phyloP scores from a whole-genome alignment of 2,113 vertebrate genomes.

The Sebastes schlegelii region DNA sequence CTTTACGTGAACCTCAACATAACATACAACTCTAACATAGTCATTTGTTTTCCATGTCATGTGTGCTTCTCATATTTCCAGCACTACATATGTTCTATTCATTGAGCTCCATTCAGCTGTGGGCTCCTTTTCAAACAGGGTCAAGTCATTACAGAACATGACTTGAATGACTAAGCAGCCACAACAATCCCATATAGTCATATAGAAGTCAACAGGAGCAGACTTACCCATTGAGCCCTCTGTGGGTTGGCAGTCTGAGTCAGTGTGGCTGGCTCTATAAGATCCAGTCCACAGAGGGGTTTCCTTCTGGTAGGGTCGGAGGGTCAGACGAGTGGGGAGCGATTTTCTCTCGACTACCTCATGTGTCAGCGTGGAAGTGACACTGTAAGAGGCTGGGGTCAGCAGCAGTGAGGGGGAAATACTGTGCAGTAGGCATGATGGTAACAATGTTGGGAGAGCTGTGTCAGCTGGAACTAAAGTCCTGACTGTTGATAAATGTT shows the following conservation, averaged over 20 bases:
- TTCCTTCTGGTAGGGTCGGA: slow-evolving; percentile 37
- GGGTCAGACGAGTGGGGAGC: slow-evolving; percentile 60
- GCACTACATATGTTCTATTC: slow-evolving; percentile 44
- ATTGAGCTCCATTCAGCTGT: slow-evolving; percentile 36
- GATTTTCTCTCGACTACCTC: slow-evolving; percentile 5
- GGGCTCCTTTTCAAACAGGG: slow-evolving; percentile 23
- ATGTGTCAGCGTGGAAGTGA: slow-evolving; percentile 36
- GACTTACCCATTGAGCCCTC: slow-evolving; percentile 62
- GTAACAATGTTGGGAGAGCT: neutral
- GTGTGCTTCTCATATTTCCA: slow-evolving; percentile 20
- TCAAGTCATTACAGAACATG: slow-evolving; percentile 59
- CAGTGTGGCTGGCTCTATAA: slow-evolving; percentile 33
- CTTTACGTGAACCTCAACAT: neutral
- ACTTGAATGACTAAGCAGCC: slow-evolving; percentile 49
- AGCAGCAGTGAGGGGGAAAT: slow-evolving; percentile 12
- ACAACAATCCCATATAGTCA: slow-evolving; percentile 70
- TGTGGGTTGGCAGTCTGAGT: slow-evolving; percentile 48
- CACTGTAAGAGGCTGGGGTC: slow-evolving; percentile 33
- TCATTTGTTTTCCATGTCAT: slow-evolving; percentile 34
- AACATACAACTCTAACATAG: slow-evolving; percentile 2
- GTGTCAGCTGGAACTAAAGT: neutral
- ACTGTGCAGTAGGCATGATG: slow-evolving; percentile 17
- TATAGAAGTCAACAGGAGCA: slow-evolving; percentile 40
- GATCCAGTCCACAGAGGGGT: slow-evolving; percentile 14
- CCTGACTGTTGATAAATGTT: neutral